Conservation (phyloP, 2,888 invertebrate species). For the Lathronympha strigana region DNA sequence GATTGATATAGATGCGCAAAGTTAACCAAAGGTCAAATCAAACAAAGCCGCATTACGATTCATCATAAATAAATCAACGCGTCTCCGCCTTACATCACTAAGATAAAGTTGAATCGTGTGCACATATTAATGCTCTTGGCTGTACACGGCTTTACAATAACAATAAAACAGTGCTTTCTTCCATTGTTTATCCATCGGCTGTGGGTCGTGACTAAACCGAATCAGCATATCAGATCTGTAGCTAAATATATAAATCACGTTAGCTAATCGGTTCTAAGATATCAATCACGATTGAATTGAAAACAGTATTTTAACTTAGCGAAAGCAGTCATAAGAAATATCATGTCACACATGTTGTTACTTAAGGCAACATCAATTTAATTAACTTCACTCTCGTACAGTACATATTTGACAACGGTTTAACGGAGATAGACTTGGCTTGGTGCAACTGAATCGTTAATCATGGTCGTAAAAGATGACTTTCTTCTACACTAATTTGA, state of each 20-base stretch:
- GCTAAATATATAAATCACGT: constrained; percentile 43
- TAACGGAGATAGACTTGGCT: no score
- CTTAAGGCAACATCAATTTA: no score
- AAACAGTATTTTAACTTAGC: constrained; percentile 11
- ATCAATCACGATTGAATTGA: constrained; percentile 19
- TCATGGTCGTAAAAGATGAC: no score
- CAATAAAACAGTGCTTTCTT: constrained; percentile 37
- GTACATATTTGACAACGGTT: no score
- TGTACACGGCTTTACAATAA: constrained; percentile 14
- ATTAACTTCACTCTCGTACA: no score
- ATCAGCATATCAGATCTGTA: constrained; percentile 42
- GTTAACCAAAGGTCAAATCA: constrained; percentile 14
- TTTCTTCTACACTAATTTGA: no score
- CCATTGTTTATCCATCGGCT: constrained; percentile 38
- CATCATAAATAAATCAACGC: neutral
- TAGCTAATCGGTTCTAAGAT: constrained; percentile 39
- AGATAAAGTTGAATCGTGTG: neutral
- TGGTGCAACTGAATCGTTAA: no score
- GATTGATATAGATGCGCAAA: constrained; percentile 5
- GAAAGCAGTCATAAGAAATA: neutral
- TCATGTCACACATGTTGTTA: neutral
- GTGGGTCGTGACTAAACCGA: constrained; percentile 35
- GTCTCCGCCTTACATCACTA: neutral
- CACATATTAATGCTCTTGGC: neutral
- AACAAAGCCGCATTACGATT: constrained; percentile 23